Conservation (phyloP, 2,888 invertebrate species). For the Boloria euphrosyne region DNA sequence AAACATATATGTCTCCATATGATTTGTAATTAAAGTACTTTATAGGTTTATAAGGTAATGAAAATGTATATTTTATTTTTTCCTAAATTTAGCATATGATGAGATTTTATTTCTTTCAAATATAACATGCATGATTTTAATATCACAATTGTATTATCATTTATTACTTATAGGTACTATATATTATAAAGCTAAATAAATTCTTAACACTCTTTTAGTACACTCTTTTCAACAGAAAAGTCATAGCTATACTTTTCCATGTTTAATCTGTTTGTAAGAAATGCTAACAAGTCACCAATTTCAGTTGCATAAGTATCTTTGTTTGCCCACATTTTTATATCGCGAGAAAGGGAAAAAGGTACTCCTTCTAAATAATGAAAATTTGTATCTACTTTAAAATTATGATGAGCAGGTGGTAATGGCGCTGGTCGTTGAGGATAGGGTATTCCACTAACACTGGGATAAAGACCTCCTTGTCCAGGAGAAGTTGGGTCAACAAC, state of each 20-base stretch:
- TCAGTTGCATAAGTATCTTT: constrained; percentile 76
- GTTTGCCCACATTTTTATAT: constrained; percentile 70
- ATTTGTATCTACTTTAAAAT: constrained; percentile 51
- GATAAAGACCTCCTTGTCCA: constrained; percentile 60
- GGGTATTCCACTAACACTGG: constrained; percentile 56
- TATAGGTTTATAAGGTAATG: too few species aligned
- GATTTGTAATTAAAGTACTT: too few species aligned
- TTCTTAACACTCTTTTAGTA: constrained; percentile 72
- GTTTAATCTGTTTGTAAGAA: constrained; percentile 72
- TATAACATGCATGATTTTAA: too few species aligned
- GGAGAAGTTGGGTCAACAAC: constrained; percentile 61
- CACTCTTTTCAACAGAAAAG: constrained; percentile 80
- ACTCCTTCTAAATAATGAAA: constrained; percentile 81
- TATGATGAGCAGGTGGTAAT: constrained; percentile 51
- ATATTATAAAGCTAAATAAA: neutral
- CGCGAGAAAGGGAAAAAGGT: constrained; percentile 78
- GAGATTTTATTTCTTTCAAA: too few species aligned
- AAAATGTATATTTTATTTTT: too few species aligned
- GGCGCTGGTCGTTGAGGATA: constrained; percentile 65
- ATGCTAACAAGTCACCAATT: constrained; percentile 77
- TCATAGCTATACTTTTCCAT: constrained; percentile 73
- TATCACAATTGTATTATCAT: neutral
- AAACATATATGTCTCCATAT: too few species aligned
- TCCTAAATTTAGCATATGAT: too few species aligned
- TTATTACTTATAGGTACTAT: neutral